Conservation (phyloP, 2,797 vertebrate species). For the Pangasius mekongensis region DNA sequence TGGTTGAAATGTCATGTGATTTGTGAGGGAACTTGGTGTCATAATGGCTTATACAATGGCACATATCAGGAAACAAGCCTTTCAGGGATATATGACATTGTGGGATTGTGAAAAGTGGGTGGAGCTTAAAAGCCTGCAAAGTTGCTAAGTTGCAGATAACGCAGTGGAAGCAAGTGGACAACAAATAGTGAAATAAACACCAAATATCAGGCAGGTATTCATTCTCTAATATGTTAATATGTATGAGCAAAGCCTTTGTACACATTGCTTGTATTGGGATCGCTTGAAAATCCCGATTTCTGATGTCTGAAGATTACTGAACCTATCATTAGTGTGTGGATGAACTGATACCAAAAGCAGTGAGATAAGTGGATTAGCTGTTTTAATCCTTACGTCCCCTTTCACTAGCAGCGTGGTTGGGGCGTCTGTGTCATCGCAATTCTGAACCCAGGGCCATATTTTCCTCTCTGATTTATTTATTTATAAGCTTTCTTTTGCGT, state of each 20-base stretch:
- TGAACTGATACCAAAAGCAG: constrained; percentile 42
- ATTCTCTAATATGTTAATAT: neutral
- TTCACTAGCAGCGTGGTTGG: neutral
- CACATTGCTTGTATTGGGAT: neutral
- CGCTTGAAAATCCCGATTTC: neutral
- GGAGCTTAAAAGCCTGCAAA: neutral
- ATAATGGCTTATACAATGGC: neutral
- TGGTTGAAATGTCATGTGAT: too few relatives aligned
- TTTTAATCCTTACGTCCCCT: constrained; percentile 35
- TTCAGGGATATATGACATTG: neutral
- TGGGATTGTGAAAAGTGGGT: neutral
- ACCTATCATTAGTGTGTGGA: neutral
- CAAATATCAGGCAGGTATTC: neutral
- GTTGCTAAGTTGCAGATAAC: neutral
- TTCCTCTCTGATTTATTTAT: constrained; percentile 28
- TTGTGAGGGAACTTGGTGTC: neutral
- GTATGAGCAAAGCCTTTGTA: neutral
- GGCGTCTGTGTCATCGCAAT: constrained; percentile 18
- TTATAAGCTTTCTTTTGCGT: constrained; percentile 17
- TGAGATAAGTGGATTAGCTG: constrained; percentile 35
- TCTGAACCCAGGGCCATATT: constrained; percentile 30
- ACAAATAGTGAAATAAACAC: neutral
- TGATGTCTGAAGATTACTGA: neutral
- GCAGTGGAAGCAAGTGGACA: neutral
- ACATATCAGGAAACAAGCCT: neutral